Conservation (phyloP, 2,113 vertebrate species). For the Ancistrus triradiatus region DNA sequence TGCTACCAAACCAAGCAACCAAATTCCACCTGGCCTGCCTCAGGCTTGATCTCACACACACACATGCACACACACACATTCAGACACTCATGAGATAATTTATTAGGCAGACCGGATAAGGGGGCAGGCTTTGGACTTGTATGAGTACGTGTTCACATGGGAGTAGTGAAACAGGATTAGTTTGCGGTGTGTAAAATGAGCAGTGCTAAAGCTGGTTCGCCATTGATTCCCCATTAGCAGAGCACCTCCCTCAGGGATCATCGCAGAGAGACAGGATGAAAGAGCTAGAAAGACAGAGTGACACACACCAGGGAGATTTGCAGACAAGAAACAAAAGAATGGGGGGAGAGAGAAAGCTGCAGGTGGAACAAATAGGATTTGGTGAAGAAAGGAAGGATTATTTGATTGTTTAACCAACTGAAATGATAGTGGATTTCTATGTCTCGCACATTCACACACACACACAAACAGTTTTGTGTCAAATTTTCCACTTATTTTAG, state of each 20-base stretch:
- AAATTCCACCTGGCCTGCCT: conserved; percentile 72
- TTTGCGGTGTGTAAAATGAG: conserved; percentile 60
- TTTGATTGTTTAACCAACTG: neutral
- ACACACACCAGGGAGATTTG: conserved; percentile 61
- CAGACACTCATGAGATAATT: conserved; percentile 1
- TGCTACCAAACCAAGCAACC: conserved; percentile 62
- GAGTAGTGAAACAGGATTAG: conserved; percentile 30
- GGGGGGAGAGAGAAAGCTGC: neutral
- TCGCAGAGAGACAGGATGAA: conserved; percentile 50
- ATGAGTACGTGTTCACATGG: conserved; percentile 11
- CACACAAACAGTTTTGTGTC: conserved; percentile 6
- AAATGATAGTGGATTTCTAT: too few relatives aligned
- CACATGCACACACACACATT: conserved; percentile 24
- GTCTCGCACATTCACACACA: neutral
- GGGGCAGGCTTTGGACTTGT: neutral
- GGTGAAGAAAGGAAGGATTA: neutral
- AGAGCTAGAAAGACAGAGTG: conserved; percentile 46
- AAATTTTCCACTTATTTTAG: conserved; percentile 12
- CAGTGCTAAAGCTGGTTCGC: conserved; percentile 56
- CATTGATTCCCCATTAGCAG: conserved; percentile 74
- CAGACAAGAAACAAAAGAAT: conserved; percentile 52
- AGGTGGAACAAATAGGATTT: neutral
- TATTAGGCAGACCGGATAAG: conserved; percentile 9
- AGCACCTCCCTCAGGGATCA: conserved; percentile 67
- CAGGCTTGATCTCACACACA: conserved; percentile 49